Base-by-base conservation (phyloP, 2,797 vertebrate species). In the Leucoraja ocellata region DNA sequence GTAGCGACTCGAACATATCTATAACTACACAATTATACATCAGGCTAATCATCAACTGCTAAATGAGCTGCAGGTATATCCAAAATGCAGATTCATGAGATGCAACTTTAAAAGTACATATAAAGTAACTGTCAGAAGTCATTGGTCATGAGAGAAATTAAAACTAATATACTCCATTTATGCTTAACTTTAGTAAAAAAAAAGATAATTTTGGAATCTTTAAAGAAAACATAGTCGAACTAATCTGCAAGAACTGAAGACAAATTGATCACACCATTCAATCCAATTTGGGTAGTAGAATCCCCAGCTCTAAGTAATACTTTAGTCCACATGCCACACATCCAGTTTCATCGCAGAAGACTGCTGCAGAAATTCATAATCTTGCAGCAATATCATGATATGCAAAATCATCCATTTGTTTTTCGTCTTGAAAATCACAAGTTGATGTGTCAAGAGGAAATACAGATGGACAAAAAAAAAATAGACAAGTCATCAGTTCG, bases 41-140 rank as follows among this genome's bases (percentile, higher is more conserved):
- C 73, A 32, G 54, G 39, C 39, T 23, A 90, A 90, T 21, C n/a
- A 90, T 36, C 39, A 71, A 88, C 39, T 46, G 68, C 18, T 73
- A 36, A 92, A 61, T 54, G 39, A 74, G 28, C 71, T 74, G 90
- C 21, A 74, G 36, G 11, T 8, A 92, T 0, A 0, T 74, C 71
- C 90, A 46, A 74, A 76, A 54, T 54, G 68, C 18, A 2, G 7
- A 54, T 32, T 76, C 76, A 10, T 92, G 1, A n/a, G 73, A 54
- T 74, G 39, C 61, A 76, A 92, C 36, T 91, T 91, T 65, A 91
- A 74, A 92, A 54, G 16, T 73, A 28, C 65, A 91, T 91, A 14
- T 13, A 74, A 91, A n/a, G 39, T 23, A 71, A 71, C 63, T 36
- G 39, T 76, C 21, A 92, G 23, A 92, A 28, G 13, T 28, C 14